Conservation (phyloP, 2,797 vertebrate genomes). For the Cossypha polioptera region DNA sequence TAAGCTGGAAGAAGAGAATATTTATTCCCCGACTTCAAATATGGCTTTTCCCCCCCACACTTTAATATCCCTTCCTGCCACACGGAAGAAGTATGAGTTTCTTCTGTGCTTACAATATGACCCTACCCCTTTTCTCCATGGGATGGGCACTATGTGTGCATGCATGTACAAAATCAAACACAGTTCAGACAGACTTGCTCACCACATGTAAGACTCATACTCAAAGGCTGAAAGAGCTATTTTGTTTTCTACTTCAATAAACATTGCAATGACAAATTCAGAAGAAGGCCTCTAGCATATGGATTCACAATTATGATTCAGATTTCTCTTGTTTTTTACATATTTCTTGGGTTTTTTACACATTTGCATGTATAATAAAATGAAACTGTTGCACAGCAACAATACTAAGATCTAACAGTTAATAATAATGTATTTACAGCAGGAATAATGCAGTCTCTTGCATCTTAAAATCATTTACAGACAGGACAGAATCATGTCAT, state of each 20-base stretch:
- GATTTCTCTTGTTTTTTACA: background rate
- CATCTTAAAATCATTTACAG: conserved; percentile 2
- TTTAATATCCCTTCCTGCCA: background rate
- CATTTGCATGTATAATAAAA: background rate
- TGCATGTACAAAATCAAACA: background rate
- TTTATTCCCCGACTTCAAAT: background rate
- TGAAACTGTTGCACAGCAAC: background rate
- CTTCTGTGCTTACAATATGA: background rate
- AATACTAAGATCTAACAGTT: background rate
- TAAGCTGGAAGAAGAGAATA: background rate
- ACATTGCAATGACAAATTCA: background rate
- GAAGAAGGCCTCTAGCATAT: background rate
- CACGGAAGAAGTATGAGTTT: background rate
- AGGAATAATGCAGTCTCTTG: background rate
- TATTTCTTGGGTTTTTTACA: background rate
- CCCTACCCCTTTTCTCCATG: background rate
- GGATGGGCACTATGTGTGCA: background rate
- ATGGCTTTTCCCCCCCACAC: fast-evolving
- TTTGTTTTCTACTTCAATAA: background rate
- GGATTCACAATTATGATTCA: background rate
- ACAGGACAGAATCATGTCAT: background rate
- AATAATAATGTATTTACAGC: background rate
- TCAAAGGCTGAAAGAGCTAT: background rate
- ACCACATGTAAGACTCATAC: background rate
- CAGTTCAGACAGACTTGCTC: background rate